Percentiles rank a stretch among this genome's conserved stretches.
These are phyloP conservation scores for Steinernema khuongi DNA, from an alignment of 1,140 invertebrate species.

Conservation along the genomic window DNA sequence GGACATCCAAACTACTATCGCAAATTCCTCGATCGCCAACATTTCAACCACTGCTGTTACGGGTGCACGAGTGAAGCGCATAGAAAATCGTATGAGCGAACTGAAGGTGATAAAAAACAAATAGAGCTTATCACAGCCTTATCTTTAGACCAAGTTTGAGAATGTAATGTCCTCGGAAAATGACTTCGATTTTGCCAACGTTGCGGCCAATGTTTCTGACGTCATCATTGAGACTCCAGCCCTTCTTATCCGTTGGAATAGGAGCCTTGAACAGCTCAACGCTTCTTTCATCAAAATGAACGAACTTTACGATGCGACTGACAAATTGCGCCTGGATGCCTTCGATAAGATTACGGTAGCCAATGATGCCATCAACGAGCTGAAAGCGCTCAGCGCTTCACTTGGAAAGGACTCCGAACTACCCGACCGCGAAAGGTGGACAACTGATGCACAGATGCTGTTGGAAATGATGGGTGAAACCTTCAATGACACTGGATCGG, in stretches of 20 bases:
- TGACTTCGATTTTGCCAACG: slow-evolving; percentile 33
- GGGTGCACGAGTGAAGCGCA: slow-evolving; percentile 47
- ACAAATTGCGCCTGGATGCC: slow-evolving; percentile 2
- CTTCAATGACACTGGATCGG: neutral
- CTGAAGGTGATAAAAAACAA: slow-evolving; percentile 29
- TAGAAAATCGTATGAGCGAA: slow-evolving; percentile 41
- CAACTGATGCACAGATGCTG: neutral
- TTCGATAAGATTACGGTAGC: neutral
- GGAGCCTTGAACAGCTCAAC: slow-evolving; percentile 37
- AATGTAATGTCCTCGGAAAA: slow-evolving; percentile 23
- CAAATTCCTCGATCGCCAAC: slow-evolving; percentile 40
- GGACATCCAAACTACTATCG: slow-evolving; percentile 23
- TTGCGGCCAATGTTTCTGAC: slow-evolving; percentile 10
- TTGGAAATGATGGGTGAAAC: neutral
- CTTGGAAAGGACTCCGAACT: neutral
- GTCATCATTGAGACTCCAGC: slow-evolving; percentile 30
- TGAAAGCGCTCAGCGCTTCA: neutral
- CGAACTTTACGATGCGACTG: slow-evolving; percentile 35
- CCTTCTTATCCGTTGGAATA: slow-evolving; percentile 35
- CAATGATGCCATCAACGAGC: neutral
- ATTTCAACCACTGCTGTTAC: slow-evolving; percentile 55
- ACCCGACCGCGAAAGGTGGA: neutral
- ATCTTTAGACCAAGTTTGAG: slow-evolving; percentile 31
- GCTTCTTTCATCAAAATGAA: slow-evolving; percentile 21
- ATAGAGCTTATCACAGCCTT: slow-evolving; percentile 7